Percentiles rank a stretch among this genome's conserved stretches.
Evolutionary conservation across 2,888 invertebrate genomes (phyloP).

Genomic region (Reticulitermes lucifugus): DNA sequence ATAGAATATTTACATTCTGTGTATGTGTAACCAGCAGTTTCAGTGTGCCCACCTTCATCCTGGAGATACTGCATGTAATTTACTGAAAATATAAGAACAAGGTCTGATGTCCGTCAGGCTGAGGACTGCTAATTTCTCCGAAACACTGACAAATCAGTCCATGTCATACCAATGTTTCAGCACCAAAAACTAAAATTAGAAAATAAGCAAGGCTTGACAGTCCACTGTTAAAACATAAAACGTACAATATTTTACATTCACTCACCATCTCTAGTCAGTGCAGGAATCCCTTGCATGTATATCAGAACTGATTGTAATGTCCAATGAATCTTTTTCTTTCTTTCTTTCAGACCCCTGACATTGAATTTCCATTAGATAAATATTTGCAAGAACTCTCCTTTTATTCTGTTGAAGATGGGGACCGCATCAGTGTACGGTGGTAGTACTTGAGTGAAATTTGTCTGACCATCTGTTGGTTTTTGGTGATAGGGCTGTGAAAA

Average conservation of each 20-base stretch:
- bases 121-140: too few relatives aligned
- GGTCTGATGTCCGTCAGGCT: too few relatives aligned
- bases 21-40: not conserved
- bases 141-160: too few relatives aligned
- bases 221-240: too few relatives aligned
- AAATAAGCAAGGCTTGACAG: too few relatives aligned
- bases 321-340: not conserved
- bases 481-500: constrained; percentile 11
- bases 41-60: not conserved
- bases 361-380: constrained; percentile 83
- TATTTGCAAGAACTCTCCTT: constrained; percentile 84
- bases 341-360: constrained; percentile 63
- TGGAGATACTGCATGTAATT: too few relatives aligned
- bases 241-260: too few relatives aligned
- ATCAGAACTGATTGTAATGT: not conserved
- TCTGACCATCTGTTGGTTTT: not conserved
- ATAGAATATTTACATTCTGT: not conserved
- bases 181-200: too few relatives aligned
- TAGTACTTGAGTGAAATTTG: constrained; percentile 29
- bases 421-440: constrained; percentile 77
- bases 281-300: not conserved
- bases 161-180: too few relatives aligned
- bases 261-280: not conserved
- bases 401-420: constrained; percentile 87
- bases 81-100: too few relatives aligned